phyloP scores from a whole-genome alignment of 2,113 vertebrate species.

The Chionis minor region DNA sequence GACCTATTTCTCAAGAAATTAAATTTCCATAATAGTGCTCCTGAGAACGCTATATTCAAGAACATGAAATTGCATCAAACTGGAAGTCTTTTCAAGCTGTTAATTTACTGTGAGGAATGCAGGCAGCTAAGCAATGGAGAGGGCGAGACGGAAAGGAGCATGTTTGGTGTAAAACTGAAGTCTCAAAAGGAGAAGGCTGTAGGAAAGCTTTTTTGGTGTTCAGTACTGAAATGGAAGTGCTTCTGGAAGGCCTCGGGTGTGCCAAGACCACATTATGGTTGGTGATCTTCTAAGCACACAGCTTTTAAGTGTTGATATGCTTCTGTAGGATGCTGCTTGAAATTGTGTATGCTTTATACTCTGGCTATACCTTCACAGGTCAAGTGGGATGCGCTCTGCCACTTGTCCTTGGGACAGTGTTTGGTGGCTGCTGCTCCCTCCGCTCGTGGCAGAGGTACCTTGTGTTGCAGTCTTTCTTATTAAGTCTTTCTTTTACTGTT shows the following conservation, averaged over 20 bases:
- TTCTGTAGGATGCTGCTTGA: neutral
- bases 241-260: neutral
- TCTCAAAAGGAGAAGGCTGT: neutral
- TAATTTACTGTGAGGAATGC: neutral
- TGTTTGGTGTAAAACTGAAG: neutral
- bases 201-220: neutral
- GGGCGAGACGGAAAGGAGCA: neutral
- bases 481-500: neutral
- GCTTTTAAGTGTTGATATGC: accelerated
- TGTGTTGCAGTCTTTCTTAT: neutral
- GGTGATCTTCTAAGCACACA: neutral
- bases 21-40: neutral
- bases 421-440: neutral
- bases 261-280: neutral
- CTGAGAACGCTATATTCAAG: neutral
- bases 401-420: neutral
- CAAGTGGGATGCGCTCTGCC: neutral
- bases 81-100: neutral
- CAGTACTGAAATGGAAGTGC: neutral
- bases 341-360: neutral
- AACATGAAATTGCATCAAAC: neutral
- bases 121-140: neutral
- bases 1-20: constrained; percentile 46
- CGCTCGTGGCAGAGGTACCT: neutral
- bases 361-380: neutral